A percentile compares a stretch with the other conserved stretches of the same genome.
Evolutionary conservation across 2,797 vertebrate genomes (phyloP).

Genomic region (Lithobates sylvaticus): DNA sequence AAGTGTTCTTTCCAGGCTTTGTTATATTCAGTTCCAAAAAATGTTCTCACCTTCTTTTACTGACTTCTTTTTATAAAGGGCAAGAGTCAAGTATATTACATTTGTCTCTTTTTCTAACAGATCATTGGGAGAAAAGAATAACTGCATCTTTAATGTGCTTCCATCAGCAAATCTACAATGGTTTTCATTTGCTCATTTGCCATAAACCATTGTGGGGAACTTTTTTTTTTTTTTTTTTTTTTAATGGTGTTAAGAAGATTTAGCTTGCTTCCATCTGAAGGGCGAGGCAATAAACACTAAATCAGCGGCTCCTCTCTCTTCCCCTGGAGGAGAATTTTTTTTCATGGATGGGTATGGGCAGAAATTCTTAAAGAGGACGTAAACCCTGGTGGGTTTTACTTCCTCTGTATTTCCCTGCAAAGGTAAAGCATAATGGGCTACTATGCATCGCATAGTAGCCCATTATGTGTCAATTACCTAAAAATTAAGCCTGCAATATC

Average conservation of each 20-base stretch:
- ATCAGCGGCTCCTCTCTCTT: not conserved
- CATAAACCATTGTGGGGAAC: constrained; percentile 24
- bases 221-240: not conserved
- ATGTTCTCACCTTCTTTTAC: not conserved
- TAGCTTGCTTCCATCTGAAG: not conserved
- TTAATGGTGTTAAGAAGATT: constrained; percentile 26
- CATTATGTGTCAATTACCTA: no score
- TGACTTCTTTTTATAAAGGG: not conserved
- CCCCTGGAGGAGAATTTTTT: not conserved
- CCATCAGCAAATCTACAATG: constrained; percentile 25
- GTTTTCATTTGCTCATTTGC: constrained; percentile 17
- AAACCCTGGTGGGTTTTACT: no score
- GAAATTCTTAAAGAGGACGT: no score
- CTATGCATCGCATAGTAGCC: no score
- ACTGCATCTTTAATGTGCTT: not conserved
- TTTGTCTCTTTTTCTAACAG: not conserved
- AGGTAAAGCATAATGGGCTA: no score
- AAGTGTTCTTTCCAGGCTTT: no score
- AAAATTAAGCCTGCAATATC: no score
- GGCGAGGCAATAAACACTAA: constrained; percentile 4
- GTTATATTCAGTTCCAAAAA: no score
- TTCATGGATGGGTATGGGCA: no score
- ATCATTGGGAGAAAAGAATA: not conserved
- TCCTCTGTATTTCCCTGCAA: no score
- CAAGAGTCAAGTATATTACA: not conserved